Evolutionary conservation across 2,888 invertebrate genomes (phyloP), one percentile per base, ranked within the genome.

Genomic region (Mythimna lalbum): DNA sequence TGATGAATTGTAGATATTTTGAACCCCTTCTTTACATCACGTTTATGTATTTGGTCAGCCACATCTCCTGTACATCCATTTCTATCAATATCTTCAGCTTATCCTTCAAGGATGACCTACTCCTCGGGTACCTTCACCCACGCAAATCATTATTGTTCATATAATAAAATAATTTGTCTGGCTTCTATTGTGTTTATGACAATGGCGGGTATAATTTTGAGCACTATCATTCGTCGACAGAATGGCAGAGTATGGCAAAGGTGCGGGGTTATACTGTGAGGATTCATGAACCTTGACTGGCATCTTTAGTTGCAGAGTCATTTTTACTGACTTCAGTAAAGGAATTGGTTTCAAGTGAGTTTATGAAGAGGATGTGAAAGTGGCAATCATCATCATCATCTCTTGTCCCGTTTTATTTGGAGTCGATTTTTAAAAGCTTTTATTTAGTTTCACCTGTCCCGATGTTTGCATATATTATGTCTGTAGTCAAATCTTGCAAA

Each of bases 141-240:
- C 73, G 55, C 52, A 68, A 68, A 73, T 72, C 60, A 64, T 61
- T 64, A 57, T 33, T 73, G 61, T 62, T n/a, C 53, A 63, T 36
- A 59, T 76, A 74, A 64, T 74, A 67, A 57, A 78, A 80, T 64
- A 75, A 80, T 80, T 67, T 70, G 70, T 21, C 65, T 53, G 19
- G 10, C 43, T 67, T 49, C 66, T 27, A 78, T 78, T 78, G 79
- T 78, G 61, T 64, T 64, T 65, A 67, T 64, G 70, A 78, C 80
- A 78, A 78, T 78, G 57, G 75, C 74, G 49, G 53, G 66, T 70
- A 71, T 79, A 76, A 79, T 75, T 80, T 78, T 66, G 49, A 76
- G 81, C 72, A 53, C 56, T 57, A 56, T 75, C 76, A 63, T 78
- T 70, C 68, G 55, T n/a, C 53, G 55, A 55, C 27, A 52, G 66